Base-by-base conservation (phyloP, 2,797 vertebrate species). In the Bovichtus diacanthus region DNA sequence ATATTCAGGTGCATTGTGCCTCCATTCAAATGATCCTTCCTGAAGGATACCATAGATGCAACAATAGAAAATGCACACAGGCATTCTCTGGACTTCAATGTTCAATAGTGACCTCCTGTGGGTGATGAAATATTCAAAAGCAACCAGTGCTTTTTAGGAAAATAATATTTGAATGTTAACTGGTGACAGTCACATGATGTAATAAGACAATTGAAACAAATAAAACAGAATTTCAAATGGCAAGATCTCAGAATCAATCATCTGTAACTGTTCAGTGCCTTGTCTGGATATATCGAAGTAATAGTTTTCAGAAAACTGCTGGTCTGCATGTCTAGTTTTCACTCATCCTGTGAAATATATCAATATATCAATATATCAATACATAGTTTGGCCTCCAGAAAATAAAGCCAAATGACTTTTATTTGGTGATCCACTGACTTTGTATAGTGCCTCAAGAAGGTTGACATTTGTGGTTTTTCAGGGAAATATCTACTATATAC, bases 101-200 rank as follows among this genome's bases (percentile, higher is more conserved):
- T 43, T 64, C 64, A 89, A 80, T 61, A 87, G 81, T 74, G 88
- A 78, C 82, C 80, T 81, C 89, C 10, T 65, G 79, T 87, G 88
- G 78, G 8, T 12, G n/a, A 56, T n/a, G 4, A 54, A 44, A 62
- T 27, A 38, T 13, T 65, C 1, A 54, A 38, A 51, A 8, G 4
- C 25, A 54, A 46, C 23, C 10, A 9, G 18, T 63, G 6, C 13
- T 68, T 64, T 27, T 46, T 23, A 58, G 1, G 50, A 25, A 43
- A 16, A 12, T 18, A 44, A 50, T 53, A 34, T 58, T 16, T 25
- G 5, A 43, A 29, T 34, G 18, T 55, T 12, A 59, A 44, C 19
- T 4, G 2, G 9, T 58, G 21, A 46, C 5, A n/a, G 11, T 19
- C 7, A 11, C 36, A n/a, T 39, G 31, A 70, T 31, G 18, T 18